Evolutionary conservation across 2,113 vertebrate species (phyloP).

Genomic region (Procavia capensis): DNA sequence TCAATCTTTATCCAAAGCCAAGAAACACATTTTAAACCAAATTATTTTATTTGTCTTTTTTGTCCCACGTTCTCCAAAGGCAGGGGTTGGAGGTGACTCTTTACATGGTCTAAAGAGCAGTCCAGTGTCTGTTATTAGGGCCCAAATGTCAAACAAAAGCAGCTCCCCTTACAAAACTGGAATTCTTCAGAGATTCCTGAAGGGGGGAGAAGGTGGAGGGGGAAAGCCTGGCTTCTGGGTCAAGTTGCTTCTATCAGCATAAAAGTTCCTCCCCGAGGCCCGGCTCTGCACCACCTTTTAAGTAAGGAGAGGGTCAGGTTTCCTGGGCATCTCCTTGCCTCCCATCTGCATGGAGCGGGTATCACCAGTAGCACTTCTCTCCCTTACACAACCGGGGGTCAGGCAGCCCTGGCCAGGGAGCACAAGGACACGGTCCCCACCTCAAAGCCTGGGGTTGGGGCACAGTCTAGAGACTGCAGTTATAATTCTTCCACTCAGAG

Average conservation of each 20-base stretch:
- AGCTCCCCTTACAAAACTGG: no score
- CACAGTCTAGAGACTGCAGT: neutral
- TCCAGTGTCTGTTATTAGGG: neutral
- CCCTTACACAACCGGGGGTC: neutral
- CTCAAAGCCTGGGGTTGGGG: neutral
- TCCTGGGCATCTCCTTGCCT: accelerated
- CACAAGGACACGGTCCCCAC: neutral
- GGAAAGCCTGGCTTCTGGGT: neutral
- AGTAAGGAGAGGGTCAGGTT: no score
- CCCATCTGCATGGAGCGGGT: accelerated
- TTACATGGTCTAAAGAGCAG: neutral
- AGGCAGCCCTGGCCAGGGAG: neutral
- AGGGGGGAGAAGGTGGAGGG: neutral
- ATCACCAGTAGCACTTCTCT: neutral
- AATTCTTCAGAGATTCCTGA: neutral
- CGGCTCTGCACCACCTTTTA: neutral
- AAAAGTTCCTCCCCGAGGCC: neutral
- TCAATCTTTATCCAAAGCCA: neutral
- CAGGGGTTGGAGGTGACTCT: neutral
- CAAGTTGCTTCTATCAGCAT: no score
- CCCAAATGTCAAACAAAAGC: neutral
- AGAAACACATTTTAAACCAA: neutral
- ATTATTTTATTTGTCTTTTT: neutral
- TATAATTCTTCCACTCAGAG: no score
- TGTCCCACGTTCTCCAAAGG: neutral